Conservation (phyloP, 2,797 vertebrate genomes). For the Taenioides sp. region DNA sequence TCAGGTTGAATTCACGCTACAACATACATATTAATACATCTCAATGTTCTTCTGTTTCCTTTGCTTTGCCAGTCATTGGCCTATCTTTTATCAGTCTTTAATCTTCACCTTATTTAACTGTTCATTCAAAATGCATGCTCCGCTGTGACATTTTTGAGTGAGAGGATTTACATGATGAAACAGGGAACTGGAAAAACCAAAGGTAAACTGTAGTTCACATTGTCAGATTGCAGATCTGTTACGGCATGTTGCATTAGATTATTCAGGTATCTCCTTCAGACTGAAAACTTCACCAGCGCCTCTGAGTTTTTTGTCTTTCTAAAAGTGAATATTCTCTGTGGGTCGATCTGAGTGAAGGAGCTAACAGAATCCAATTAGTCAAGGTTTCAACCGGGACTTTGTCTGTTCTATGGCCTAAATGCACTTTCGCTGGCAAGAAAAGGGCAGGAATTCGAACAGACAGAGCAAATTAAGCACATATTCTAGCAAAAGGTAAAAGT, state of each 20-base stretch:
- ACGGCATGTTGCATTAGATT: slow-evolving; percentile 37
- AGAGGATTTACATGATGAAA: slow-evolving; percentile 8
- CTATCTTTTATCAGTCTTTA: slow-evolving; percentile 8
- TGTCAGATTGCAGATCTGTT: slow-evolving; percentile 39
- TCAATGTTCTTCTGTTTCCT: slow-evolving; percentile 8
- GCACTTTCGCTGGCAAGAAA: slow-evolving; percentile 41
- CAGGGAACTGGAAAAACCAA: slow-evolving; percentile 7
- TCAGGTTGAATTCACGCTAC: background rate
- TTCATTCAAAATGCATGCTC: background rate
- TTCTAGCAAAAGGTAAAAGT: slow-evolving; percentile 18
- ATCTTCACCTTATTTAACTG: slow-evolving; percentile 11
- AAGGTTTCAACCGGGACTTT: slow-evolving; percentile 37
- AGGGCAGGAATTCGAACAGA: slow-evolving; percentile 21
- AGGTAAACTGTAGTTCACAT: slow-evolving; percentile 19
- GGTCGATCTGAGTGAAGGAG: slow-evolving; percentile 49
- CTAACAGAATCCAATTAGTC: slow-evolving; percentile 54
- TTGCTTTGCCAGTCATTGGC: slow-evolving; percentile 18
- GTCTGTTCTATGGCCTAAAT: slow-evolving; percentile 39
- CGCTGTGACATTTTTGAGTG: background rate
- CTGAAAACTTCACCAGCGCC: slow-evolving; percentile 29
- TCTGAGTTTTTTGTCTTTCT: slow-evolving; percentile 24
- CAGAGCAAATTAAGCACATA: slow-evolving; percentile 26
- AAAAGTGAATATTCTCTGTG: slow-evolving; percentile 42
- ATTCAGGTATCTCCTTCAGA: slow-evolving; percentile 47
- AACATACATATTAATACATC: background rate